Base-by-base conservation (phyloP, 1,140 invertebrate species). In the Drosophila bocqueti region DNA sequence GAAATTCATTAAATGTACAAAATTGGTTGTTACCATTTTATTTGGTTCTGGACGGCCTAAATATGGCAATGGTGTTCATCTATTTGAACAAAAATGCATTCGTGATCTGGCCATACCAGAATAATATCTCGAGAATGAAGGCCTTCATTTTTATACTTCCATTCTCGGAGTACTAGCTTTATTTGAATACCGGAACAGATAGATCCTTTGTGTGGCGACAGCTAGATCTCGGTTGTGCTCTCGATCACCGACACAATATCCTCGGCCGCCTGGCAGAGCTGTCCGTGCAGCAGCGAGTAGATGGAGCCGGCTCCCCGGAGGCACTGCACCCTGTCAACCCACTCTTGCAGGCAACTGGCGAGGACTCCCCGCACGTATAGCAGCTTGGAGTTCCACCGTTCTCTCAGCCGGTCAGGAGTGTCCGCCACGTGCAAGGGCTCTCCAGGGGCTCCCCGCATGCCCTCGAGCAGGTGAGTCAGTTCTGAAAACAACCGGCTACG, bases 171-270 rank as follows among this genome's bases (percentile, higher is more conserved):
- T 24, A 24, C 24, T 24, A 2, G 24, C 24, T 3, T 24, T 24
- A 3, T 24, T 24, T 3, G 24, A 24, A 24, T 24, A 24, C 24
- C 24, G 24, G 24, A 24, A 24, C 24, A 24, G 2, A 24, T 3
- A 24, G 24, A 24, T 24, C 3, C 8, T 49, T n/a, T 36, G 11
- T 18, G 52, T 9, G 31, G 4, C 2, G 40, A 54, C 16, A 31
- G 18, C 31, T 87, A 80, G 9, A 68, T 57, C 34, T 54, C n/a
- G 40, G 58, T 42, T 29, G 77, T 75, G 50, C 84, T 82, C 38
- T 92, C 87, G 24, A 92, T 91, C 6, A 86, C 74, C 9, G 91
- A 86, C 0, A 73, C 86, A 47, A 91, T 77, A 15, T 91, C 81
- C 43, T 92, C 87, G 3, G 57, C 58, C 18, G 81, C 50, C 21